Base-by-base conservation (phyloP, 2,888 invertebrate species). In the Himalopsyche tibetana region DNA sequence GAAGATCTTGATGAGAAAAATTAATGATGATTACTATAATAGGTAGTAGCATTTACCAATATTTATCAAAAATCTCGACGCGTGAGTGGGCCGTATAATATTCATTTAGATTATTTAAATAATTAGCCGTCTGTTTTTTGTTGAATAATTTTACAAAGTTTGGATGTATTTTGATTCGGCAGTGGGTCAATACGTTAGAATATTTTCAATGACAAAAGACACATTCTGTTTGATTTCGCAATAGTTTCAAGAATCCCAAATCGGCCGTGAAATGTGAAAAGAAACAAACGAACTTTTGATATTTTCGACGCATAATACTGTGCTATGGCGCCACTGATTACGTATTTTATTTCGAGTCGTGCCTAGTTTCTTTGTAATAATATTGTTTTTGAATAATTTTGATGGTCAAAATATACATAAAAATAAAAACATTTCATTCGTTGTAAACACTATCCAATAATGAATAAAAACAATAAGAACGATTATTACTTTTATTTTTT, bases 181-280 rank as follows among this genome's bases (percentile, higher is more conserved):
- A 74, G 74, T 74, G 74, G 74, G 74, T 74, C 74, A 74, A 74
- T 74, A 36, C 36, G 36, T 74, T 74, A 74, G 36, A 74, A 74
- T 74, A 74, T 74, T 74, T 74, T 74, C 74, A 74, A 74, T 74
- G 74, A 74, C 74, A 74, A 74, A 36, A 28, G 36, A 74, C 38
- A 74, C 28, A 36, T 74, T 74, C 51, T 74, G 28, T 74, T 3
- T 36, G 36, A 74, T 74, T 74, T 74, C 12, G 74, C 74, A 74
- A 74, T 19, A 38, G 74, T 74, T 74, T 74, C 38, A 36, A 74
- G 74, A 74, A 74, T 74, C 15, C 36, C 0, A 38, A 74, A 74
- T 15, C 36, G 74, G 74, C 74, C 74, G 74, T 74, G 74, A 74
- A 74, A 38, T 36, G 19, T 36, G 38, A 3, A 74, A 36, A 74